Conservation (phyloP, 2,888 invertebrate species). For the Eupithecia subumbrata region DNA sequence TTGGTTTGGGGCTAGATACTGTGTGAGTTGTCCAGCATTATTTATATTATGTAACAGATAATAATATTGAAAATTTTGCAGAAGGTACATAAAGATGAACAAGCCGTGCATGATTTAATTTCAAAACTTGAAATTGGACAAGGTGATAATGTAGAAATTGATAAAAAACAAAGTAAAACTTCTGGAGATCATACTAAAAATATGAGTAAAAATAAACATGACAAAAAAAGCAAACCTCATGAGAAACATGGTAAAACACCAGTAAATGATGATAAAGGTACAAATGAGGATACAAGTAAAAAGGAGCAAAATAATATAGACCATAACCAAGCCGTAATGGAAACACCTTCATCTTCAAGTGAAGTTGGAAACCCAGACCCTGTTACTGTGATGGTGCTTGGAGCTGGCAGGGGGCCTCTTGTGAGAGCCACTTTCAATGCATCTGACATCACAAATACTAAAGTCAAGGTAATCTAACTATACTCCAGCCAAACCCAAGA, state of each 20-base stretch:
- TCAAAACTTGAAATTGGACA: slow-evolving; percentile 65
- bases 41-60: neutral
- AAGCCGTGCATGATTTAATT: slow-evolving; percentile 77
- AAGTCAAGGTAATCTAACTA: slow-evolving; percentile 83
- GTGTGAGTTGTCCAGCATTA: neutral
- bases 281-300: neutral
- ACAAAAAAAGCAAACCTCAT: neutral
- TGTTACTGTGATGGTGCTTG: slow-evolving; percentile 92
- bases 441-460: slow-evolving; percentile 87
- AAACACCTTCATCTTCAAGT: slow-evolving; percentile 1
- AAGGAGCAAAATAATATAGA: slow-evolving; percentile 2
- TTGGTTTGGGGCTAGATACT: neutral
- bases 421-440: slow-evolving; percentile 95
- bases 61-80: slow-evolving; percentile 21
- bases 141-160: slow-evolving; percentile 29
- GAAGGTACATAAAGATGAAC: slow-evolving; percentile 31
- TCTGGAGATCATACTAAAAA: neutral
- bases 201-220: neutral
- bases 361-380: slow-evolving; percentile 34
- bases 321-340: slow-evolving; percentile 31
- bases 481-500: neutral
- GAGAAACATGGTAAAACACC: slow-evolving; percentile 4
- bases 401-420: slow-evolving; percentile 97
- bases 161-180: neutral
- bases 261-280: neutral